Base-by-base conservation (phyloP, 2,113 vertebrate genomes). In the Donacobius atricapilla region DNA sequence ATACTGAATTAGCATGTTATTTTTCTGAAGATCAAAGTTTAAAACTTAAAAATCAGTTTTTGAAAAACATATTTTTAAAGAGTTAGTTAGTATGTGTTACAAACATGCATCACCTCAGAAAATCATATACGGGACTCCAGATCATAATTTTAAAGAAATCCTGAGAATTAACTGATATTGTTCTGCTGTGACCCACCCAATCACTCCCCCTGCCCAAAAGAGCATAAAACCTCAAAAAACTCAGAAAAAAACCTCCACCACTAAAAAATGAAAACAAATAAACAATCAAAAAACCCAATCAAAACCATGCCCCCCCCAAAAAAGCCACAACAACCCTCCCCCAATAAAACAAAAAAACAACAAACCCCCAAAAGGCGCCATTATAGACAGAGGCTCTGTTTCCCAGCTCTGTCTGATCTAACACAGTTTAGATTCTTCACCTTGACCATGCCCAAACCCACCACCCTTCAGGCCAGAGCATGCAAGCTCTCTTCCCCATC, bases 201-300 rank as follows among this genome's bases (percentile, higher is more conserved):
- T 10, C 3, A 0, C 16, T 12, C 15, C 13, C 37, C 5, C 10
- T 2, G 11, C 24, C 20, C 1, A n/a, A 83, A 60, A 35, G 13
- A 35, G 30, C 6, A 45, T 13, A 44, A 16, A 61, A 63, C 16
- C 24, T 14, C 5, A 27, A 47, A 31, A 57, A 68, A 10, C 11
- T 27, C n/a, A n/a, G n/a, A n/a, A n/a, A n/a, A n/a, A n/a, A n/a
- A 42, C 15, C 44, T 50, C 6, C 37, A 51, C 8, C 30, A 51
- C 15, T 24, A 18, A 30, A 11, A 30, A 65, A 28, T 1, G 22
- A n/a, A 42, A 42, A 6, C 14, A n/a, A 53, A 23, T 4, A 44
- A 78, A 35, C 3, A 39, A 39, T 24, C 6, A 9, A 60, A 76
- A 76, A 18, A 7, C 13, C 16, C 27, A 61, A 39, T 6, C 4